These are phyloP conservation scores for Motacilla alba DNA, from an alignment of 2,113 vertebrate species.

Conservation along the genomic window DNA sequence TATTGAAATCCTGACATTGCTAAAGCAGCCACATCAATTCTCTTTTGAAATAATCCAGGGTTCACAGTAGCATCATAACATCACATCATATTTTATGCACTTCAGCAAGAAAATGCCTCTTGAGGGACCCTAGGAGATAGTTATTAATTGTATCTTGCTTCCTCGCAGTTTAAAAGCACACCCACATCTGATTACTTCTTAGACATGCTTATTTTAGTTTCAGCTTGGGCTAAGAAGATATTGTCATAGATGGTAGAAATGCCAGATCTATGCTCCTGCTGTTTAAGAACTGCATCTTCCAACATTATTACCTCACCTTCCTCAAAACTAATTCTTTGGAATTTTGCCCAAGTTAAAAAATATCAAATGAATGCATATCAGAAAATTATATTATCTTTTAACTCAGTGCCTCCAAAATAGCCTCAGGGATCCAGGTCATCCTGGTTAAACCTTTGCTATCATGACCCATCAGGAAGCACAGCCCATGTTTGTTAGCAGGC, in stretches of 20 bases:
- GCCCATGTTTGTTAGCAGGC: neutral
- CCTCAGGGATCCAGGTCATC: neutral
- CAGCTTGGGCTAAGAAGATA: neutral
- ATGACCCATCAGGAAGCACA: neutral
- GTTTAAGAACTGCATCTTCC: neutral
- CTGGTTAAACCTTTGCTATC: neutral
- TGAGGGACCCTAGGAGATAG: neutral
- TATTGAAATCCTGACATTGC: neutral
- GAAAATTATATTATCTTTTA: neutral
- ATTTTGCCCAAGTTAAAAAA: neutral
- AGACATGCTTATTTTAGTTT: neutral
- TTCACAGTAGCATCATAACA: neutral
- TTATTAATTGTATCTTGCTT: neutral
- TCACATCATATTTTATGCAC: neutral
- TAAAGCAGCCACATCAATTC: neutral
- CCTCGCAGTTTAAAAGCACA: neutral
- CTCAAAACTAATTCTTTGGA: neutral
- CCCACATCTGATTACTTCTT: neutral
- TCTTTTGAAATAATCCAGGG: neutral
- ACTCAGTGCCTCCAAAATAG: neutral
- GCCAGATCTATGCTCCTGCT: neutral
- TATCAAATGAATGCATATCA: neutral
- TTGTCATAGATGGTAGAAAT: neutral
- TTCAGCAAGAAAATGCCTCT: neutral
- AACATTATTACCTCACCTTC: neutral